These are phyloP conservation scores for Scarus forsteni DNA, from an alignment of 2,797 vertebrate genomes.

Conservation along the genomic window DNA sequence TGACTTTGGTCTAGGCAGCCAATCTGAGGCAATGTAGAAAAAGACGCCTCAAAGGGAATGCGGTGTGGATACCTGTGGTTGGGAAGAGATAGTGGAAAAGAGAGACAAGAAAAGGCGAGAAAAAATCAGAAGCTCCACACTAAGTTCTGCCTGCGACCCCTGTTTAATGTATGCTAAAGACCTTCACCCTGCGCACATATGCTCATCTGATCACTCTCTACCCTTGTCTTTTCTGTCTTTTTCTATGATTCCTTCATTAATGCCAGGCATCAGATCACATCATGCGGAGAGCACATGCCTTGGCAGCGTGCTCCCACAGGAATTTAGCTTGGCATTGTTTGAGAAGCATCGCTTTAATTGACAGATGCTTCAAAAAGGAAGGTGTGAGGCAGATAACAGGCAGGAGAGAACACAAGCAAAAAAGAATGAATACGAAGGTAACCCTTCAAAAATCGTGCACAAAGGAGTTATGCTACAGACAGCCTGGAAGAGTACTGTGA, in stretches of 20 bases:
- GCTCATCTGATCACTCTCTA: conserved; percentile 39
- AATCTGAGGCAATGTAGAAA: conserved; percentile 40
- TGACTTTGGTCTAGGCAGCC: conserved; percentile 21
- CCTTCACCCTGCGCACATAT: conserved; percentile 38
- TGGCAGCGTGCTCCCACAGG: conserved; percentile 55
- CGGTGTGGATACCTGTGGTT: conserved; percentile 33
- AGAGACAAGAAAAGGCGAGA: conserved; percentile 11
- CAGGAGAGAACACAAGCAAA: neutral
- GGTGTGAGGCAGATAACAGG: conserved; percentile 7
- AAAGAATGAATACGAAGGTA: neutral
- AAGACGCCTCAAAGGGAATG: conserved; percentile 29
- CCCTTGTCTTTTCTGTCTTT: conserved; percentile 32
- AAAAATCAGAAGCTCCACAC: neutral
- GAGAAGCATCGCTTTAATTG: conserved; percentile 59
- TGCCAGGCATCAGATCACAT: conserved; percentile 55
- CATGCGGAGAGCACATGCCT: conserved; percentile 66
- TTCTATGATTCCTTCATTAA: conserved; percentile 53
- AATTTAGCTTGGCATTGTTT: conserved; percentile 65
- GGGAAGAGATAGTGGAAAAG: conserved; percentile 17
- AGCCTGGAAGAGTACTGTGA: neutral
- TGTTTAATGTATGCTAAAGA: neutral
- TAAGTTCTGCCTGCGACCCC: conserved; percentile 15
- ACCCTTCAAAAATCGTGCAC: neutral
- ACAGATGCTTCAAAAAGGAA: conserved; percentile 45
- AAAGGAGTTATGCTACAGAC: neutral